Conservation (phyloP, 2,888 invertebrate genomes). For the Spisula solida region DNA sequence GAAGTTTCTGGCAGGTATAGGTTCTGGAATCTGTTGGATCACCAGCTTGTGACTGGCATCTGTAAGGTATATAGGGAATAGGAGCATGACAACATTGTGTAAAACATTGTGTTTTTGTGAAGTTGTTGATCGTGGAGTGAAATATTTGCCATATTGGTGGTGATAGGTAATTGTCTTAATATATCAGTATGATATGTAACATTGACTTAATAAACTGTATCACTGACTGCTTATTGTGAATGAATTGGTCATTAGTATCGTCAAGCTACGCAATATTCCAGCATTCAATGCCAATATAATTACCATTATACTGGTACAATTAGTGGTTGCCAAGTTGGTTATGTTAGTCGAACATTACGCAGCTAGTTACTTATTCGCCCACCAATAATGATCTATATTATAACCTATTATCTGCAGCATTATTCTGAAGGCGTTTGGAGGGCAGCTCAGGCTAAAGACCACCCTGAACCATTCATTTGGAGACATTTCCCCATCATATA, state of each 20-base stretch:
- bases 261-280: background rate
- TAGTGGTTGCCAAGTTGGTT: background rate
- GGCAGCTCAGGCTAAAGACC: no score
- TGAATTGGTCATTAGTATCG: constrained; percentile 4
- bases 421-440: no score
- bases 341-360: background rate
- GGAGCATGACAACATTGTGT: background rate
- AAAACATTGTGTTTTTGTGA: background rate
- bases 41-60: background rate
- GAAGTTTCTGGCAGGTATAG: no score
- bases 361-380: background rate
- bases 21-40: background rate
- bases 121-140: background rate
- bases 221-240: background rate
- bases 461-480: no score
- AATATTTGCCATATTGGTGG: background rate
- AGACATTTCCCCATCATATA: no score
- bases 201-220: background rate
- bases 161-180: background rate
- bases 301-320: background rate
- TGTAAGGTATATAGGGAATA: background rate
- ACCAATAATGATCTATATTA: no score
- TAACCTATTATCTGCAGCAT: no score
- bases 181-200: background rate
- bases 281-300: background rate